A percentile compares a stretch with the other conserved stretches of the same genome.
Conservation (phyloP, 2,888 invertebrate species). For the Lithophane leautieri region DNA sequence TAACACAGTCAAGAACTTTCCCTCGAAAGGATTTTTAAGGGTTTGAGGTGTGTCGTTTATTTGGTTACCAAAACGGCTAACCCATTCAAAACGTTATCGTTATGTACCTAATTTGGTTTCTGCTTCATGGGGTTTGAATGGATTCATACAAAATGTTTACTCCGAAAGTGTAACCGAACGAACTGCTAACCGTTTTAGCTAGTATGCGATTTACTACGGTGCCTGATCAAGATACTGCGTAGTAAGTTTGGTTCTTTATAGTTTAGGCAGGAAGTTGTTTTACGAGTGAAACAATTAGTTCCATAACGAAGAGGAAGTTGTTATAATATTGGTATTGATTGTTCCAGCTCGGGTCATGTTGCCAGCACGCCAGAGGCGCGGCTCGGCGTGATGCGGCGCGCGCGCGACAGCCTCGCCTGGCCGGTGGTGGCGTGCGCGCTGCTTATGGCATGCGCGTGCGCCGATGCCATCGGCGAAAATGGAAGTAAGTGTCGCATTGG, state of each 20-base stretch:
- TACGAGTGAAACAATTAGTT: slow-evolving; percentile 18
- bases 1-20: neutral
- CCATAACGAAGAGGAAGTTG: slow-evolving; percentile 32
- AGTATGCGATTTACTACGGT: too few species aligned
- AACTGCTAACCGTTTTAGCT: neutral
- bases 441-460: slow-evolving; percentile 79
- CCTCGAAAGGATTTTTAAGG: neutral
- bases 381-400: slow-evolving; percentile 84
- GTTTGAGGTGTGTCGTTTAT: neutral
- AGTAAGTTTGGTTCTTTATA: slow-evolving; percentile 14
- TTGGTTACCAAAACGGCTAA: neutral
- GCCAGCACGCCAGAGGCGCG: slow-evolving; percentile 75
- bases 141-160: neutral
- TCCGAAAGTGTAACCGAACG: neutral
- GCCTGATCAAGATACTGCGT: slow-evolving; percentile 2
- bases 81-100: neutral
- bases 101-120: neutral
- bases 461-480: slow-evolving; percentile 73
- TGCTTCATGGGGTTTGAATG: too few species aligned
- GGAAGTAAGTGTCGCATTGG: slow-evolving; percentile 77
- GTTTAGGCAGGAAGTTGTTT: slow-evolving; percentile 16
- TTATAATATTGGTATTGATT: slow-evolving; percentile 59
- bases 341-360: slow-evolving; percentile 85
- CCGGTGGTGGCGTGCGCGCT: slow-evolving; percentile 81
- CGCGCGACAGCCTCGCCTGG: slow-evolving; percentile 77